phyloP scores from a whole-genome alignment of 92 coral and sea anemone species.

The Heteractis magnifica region DNA sequence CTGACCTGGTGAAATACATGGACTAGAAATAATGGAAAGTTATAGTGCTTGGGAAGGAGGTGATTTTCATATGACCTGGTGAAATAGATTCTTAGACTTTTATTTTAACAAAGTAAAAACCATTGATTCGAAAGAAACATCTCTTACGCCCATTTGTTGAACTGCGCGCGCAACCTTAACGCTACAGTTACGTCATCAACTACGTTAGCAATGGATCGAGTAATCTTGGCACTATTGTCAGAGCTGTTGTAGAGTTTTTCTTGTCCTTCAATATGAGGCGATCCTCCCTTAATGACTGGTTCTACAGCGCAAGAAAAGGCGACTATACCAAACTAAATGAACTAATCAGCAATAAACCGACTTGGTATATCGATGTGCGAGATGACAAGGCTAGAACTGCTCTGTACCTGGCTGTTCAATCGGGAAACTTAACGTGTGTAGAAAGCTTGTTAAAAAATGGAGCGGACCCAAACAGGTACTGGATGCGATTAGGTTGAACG shows the following conservation, averaged over 20 bases:
- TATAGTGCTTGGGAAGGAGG: too few species aligned
- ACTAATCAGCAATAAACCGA: slow-evolving; percentile 20
- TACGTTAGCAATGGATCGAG: not conserved
- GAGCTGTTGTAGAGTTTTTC: not conserved
- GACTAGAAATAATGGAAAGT: too few species aligned
- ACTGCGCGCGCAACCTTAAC: too few species aligned
- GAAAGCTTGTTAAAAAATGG: slow-evolving; percentile 65
- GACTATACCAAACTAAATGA: slow-evolving; percentile 21
- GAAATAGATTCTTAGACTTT: too few species aligned
- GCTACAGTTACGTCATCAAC: not conserved
- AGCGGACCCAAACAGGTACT: slow-evolving; percentile 60
- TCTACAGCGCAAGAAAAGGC: slow-evolving; percentile 58
- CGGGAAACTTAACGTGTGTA: slow-evolving; percentile 61
- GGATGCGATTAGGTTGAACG: too few species aligned
- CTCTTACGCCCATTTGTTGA: too few species aligned
- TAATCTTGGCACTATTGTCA: not conserved
- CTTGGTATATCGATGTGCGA: slow-evolving; percentile 53
- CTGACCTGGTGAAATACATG: too few species aligned
- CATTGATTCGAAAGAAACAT: too few species aligned
- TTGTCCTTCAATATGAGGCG: slow-evolving; percentile 20
- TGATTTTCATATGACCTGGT: too few species aligned
- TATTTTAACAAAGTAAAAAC: too few species aligned
- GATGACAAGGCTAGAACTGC: slow-evolving; percentile 66
- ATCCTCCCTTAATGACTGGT: slow-evolving; percentile 55
- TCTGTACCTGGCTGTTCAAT: slow-evolving; percentile 66